Evolutionary conservation across 2,113 vertebrate species (phyloP), one percentile per base, ranked within the genome.

Genomic region (Eretmochelys imbricata): DNA sequence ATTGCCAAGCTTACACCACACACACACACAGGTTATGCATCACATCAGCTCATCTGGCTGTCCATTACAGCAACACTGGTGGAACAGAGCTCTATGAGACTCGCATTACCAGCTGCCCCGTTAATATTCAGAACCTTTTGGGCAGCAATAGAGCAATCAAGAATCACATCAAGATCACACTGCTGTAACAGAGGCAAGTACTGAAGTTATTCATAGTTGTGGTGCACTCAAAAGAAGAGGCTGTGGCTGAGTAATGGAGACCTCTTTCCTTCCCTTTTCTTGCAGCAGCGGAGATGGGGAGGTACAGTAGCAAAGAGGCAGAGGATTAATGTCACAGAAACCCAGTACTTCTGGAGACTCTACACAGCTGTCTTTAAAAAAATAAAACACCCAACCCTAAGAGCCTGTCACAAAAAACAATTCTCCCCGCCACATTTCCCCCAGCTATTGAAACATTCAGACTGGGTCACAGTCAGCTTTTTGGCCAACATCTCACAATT

Each of bases 171-270:
- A 2, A 3, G 6, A 51, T 20, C 9, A 13, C 76, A 55, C 82
- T 27, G 9, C 29, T 75, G 50, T 0, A 2, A 80, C 62, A 78
- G 0, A 0, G 4, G 3, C 1, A 0, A 27, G 5, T 4, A 53
- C 0, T 0, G 29, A 91, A 86, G 6, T 20, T n/a, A 55, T 29
- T 65, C 1, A 1, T 4, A 82, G 31, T 80, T 31, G 57, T 20
- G 38, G 8, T 84, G 53, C 4, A 48, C 35, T 83, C 4, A 0
- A 13, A 81, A 6, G 53, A 80, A n/a, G 16, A 19, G 10, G 6
- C 13, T 50, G 3, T 2, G 7, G 29, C 16, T 55, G 14, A 85
- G 80, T 79, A 84, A 84, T 3, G 7, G 76, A 69, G 85, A 89
- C 87, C 29, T 82, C 50, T 13, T 5, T n/a, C 65, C 42, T 59